These are phyloP conservation scores for Lutra lutra DNA, from an alignment of 2,797 vertebrate species.

Conservation along the genomic window DNA sequence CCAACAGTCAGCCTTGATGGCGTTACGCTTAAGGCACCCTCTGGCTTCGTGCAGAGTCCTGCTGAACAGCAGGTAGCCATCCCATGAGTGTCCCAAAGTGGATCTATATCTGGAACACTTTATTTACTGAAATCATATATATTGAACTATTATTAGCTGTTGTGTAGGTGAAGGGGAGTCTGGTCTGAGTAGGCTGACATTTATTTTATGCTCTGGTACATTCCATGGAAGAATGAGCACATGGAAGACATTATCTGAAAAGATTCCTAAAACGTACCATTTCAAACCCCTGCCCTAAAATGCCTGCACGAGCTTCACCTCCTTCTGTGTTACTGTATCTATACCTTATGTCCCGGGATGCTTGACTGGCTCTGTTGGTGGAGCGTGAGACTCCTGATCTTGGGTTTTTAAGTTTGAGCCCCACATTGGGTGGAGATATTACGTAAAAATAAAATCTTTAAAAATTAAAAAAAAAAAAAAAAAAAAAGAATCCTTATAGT, in stretches of 20 bases:
- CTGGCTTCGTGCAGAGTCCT: background rate
- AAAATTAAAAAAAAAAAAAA: background rate
- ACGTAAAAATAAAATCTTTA: background rate
- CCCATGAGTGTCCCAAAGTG: background rate
- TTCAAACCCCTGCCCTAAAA: background rate
- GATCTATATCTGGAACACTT: background rate
- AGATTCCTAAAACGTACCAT: background rate
- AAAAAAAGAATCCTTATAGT: background rate
- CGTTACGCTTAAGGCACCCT: background rate
- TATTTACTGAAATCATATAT: background rate
- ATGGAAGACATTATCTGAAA: background rate
- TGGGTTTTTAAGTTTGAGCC: background rate
- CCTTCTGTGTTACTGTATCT: background rate
- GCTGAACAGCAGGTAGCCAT: background rate
- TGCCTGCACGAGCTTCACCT: background rate
- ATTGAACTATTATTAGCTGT: background rate
- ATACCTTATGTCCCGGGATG: background rate
- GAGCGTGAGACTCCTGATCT: background rate
- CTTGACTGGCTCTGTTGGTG: background rate
- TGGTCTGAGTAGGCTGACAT: background rate
- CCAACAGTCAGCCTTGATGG: background rate
- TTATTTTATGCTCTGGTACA: background rate
- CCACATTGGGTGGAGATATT: background rate
- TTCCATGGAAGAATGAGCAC: background rate
- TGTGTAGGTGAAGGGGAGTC: background rate